A percentile compares a stretch with the other conserved stretches of the same genome.
phyloP scores from a whole-genome alignment of 2,113 vertebrate species.

The Notothenia coriiceps region DNA sequence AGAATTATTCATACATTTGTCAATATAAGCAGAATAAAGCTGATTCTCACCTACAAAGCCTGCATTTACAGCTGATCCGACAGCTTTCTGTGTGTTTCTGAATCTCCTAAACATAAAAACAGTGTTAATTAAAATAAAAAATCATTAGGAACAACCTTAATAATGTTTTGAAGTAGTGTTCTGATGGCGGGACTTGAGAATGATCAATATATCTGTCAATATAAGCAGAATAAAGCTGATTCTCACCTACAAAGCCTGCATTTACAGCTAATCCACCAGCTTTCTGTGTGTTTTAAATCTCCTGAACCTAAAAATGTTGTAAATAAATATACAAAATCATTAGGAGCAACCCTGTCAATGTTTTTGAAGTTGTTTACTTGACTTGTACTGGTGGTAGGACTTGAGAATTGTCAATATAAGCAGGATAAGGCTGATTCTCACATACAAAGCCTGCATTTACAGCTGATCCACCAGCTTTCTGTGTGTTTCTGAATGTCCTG shows the following conservation, averaged over 20 bases:
- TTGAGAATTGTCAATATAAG: not conserved
- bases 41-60: conserved; percentile 35
- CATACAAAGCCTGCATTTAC: conserved; percentile 26
- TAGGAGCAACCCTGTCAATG: too few species aligned
- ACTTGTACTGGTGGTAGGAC: too few species aligned
- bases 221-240: conserved; percentile 31
- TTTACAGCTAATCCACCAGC: conserved; percentile 18
- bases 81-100: conserved; percentile 36
- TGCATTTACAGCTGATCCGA: conserved; percentile 14
- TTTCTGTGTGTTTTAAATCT: conserved; percentile 35
- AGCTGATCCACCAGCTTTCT: conserved; percentile 20
- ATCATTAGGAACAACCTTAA: not conserved
- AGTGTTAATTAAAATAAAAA: conserved; percentile 10
- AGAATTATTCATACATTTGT: conserved; percentile 32
- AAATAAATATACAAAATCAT: too few species aligned
- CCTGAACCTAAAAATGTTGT: conserved; percentile 28
- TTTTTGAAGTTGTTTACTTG: too few species aligned
- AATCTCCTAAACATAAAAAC: conserved; percentile 38
- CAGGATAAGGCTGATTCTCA: conserved; percentile 35
- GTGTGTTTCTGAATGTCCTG: conserved; percentile 32
- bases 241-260: conserved; percentile 20
- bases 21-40: conserved; percentile 17
- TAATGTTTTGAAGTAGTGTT: conserved; percentile 34
- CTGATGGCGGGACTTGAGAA: conserved; percentile 53
- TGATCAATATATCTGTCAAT: conserved; percentile 27